Evolutionary conservation across 1,140 invertebrate species (phyloP).

Genomic region (Idris sp.): DNA sequence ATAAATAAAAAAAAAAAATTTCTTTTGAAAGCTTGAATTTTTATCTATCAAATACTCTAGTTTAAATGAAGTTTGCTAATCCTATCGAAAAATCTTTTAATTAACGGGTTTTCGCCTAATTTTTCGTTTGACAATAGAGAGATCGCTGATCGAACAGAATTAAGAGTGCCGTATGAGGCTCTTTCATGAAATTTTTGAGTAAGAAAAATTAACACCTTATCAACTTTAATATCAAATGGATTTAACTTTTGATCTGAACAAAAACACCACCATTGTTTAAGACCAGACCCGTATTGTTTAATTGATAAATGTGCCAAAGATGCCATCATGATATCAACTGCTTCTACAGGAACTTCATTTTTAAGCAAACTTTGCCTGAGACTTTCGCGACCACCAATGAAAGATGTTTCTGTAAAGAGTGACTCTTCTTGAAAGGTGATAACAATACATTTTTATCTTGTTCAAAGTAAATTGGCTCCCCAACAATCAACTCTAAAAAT

Average conservation of each 20-base stretch:
- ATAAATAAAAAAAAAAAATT: no score
- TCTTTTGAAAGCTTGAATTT: no score
- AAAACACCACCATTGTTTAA: conserved; percentile 61
- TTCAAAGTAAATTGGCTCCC: conserved; percentile 26
- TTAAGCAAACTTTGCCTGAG: no score
- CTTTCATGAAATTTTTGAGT: no score
- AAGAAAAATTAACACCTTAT: background rate
- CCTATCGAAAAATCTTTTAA: conserved; percentile 3
- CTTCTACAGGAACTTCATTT: conserved; percentile 12
- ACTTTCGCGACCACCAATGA: conserved; percentile 16
- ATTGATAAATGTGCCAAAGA: conserved; percentile 2
- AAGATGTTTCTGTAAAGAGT: conserved; percentile 24
- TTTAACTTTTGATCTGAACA: conserved; percentile 52
- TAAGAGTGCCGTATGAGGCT: no score
- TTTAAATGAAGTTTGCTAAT: conserved; percentile 29
- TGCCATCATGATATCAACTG: conserved; percentile 12
- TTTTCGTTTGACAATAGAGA: conserved; percentile 16
- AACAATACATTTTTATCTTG: conserved; percentile 34
- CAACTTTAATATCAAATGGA: conserved; percentile 24
- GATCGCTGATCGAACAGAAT: conserved; percentile 1
- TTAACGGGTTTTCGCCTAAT: conserved; percentile 2
- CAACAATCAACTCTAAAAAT: conserved; percentile 15
- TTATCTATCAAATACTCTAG: no score
- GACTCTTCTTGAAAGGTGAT: conserved; percentile 32
- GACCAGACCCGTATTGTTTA: conserved; percentile 31